Evolutionary conservation across 2,797 vertebrate genomes (phyloP).

Genomic region (Bryconaethiops microstoma): DNA sequence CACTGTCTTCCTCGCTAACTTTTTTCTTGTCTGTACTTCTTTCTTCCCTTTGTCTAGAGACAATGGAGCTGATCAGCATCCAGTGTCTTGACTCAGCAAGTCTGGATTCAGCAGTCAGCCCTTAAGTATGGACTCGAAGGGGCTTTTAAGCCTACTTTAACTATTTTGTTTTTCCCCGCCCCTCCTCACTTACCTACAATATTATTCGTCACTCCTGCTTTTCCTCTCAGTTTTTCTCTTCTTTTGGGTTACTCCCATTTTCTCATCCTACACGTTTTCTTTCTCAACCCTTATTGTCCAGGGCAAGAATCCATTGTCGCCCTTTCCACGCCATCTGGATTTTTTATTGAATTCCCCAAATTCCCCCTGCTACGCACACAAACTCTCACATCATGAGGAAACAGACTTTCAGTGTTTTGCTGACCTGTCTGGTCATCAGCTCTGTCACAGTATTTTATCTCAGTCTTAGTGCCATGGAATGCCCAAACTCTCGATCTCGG

Average conservation of each 20-base stretch:
- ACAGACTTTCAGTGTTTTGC: conserved; percentile 90
- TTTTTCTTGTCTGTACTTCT: background rate
- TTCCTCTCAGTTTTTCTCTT: conserved; percentile 19
- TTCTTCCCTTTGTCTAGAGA: conserved; percentile 42
- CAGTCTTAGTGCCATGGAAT: conserved; percentile 93
- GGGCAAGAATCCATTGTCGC: background rate
- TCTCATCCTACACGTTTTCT: background rate
- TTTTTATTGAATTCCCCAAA: conserved; percentile 5
- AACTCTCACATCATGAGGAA: conserved; percentile 82
- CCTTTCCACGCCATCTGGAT: background rate
- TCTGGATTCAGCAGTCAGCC: conserved; percentile 21
- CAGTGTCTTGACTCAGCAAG: conserved; percentile 28
- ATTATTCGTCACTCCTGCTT: conserved; percentile 21
- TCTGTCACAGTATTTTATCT: conserved; percentile 93
- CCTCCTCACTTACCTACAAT: conserved; percentile 3
- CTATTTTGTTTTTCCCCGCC: background rate
- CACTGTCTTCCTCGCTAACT: background rate
- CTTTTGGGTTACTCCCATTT: background rate
- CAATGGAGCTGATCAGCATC: conserved; percentile 38
- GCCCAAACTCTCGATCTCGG: conserved; percentile 85
- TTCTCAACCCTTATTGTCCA: background rate
- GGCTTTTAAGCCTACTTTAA: background rate
- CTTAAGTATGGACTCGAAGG: conserved; percentile 31
- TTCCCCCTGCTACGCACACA: background rate
- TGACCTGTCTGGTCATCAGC: conserved; percentile 92